Conservation (phyloP, 1,140 invertebrate species). For the Vanessa atalanta region DNA sequence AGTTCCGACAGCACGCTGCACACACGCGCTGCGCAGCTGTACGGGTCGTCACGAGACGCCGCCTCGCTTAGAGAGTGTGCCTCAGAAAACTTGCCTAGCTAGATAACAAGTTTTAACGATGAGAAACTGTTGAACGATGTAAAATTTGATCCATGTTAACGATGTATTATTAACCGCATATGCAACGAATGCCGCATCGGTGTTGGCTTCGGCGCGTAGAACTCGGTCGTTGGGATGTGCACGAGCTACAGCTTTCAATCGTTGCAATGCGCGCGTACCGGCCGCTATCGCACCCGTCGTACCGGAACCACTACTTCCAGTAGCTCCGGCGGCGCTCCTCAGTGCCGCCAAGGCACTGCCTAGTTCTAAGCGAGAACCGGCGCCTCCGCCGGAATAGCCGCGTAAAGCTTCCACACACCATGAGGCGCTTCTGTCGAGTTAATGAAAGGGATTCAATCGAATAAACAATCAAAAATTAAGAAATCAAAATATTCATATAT, state of each 20-base stretch:
- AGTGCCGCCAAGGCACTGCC: conserved; percentile 69
- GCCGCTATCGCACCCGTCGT: conserved; percentile 38
- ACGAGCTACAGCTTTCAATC: conserved; percentile 65
- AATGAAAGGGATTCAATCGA: too few relatives aligned
- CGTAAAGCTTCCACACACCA: conserved; percentile 78
- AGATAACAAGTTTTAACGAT: neutral
- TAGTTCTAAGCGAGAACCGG: conserved; percentile 71
- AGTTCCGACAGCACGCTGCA: conserved; percentile 35
- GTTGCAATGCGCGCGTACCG: conserved; percentile 56
- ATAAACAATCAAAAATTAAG: too few relatives aligned
- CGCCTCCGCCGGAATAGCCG: conserved; percentile 67
- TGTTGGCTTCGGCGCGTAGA: conserved; percentile 65
- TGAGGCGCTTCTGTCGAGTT: conserved; percentile 51
- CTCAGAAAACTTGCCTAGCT: conserved; percentile 68
- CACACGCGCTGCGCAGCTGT: conserved; percentile 63
- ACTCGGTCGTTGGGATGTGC: conserved; percentile 61
- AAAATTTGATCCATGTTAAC: too few relatives aligned
- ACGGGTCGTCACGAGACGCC: conserved; percentile 67
- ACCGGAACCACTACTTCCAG: conserved; percentile 36
- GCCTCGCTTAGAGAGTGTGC: conserved; percentile 57
- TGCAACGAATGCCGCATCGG: conserved; percentile 74
- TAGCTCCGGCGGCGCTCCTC: conserved; percentile 47
- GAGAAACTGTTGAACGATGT: neutral
- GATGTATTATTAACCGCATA: conserved; percentile 55
- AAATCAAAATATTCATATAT: too few relatives aligned